Evolutionary conservation across 2,797 vertebrate genomes (phyloP).

Genomic region (Clarias platycephalus): DNA sequence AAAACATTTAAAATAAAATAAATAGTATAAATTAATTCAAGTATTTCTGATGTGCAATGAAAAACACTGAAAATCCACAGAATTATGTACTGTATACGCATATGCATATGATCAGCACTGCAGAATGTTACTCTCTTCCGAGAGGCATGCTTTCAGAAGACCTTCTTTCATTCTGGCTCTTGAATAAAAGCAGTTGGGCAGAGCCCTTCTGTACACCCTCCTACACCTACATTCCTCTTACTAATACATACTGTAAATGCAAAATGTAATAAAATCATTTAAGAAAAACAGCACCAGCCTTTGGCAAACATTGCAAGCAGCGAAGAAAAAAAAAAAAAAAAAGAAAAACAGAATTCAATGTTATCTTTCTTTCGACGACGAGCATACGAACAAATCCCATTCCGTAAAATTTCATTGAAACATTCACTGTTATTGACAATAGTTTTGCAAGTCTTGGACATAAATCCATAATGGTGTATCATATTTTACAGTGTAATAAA

Average conservation of each 20-base stretch:
- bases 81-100: constrained; percentile 68
- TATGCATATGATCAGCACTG: constrained; percentile 64
- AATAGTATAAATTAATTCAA: constrained; percentile 73
- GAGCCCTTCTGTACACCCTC: neutral
- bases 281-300: constrained; percentile 59
- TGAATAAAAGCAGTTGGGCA: neutral
- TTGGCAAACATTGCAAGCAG: constrained; percentile 56
- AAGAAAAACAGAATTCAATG: constrained; percentile 62
- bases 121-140: constrained; percentile 32
- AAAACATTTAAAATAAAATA: constrained; percentile 48
- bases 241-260: constrained; percentile 36
- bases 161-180: constrained; percentile 3
- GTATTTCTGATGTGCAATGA: constrained; percentile 70
- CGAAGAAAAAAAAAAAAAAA: constrained; percentile 52
- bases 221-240: neutral
- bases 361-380: constrained; percentile 61
- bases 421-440: constrained; percentile 68
- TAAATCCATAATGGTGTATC: constrained; percentile 69
- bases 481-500: constrained; percentile 73
- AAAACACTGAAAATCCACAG: constrained; percentile 62
- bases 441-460: constrained; percentile 72
- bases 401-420: constrained; percentile 67
- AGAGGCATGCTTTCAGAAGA: constrained; percentile 14
- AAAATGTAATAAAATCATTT: constrained; percentile 62
- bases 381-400: constrained; percentile 62